Base-by-base conservation (phyloP, 2,888 invertebrate species). In the Mythimna ferrago region DNA sequence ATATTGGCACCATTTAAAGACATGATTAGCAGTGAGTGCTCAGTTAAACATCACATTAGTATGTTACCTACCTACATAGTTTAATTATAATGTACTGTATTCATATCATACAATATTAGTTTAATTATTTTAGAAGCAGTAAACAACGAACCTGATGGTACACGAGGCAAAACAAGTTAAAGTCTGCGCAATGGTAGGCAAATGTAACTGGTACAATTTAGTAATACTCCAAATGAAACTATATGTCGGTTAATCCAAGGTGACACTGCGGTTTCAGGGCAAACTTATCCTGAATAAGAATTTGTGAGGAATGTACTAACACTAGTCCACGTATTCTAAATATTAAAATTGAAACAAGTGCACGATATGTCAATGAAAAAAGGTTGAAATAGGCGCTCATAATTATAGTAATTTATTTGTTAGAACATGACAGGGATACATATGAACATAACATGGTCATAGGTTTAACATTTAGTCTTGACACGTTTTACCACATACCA, bases 1-100 rank as follows among this genome's bases (percentile, higher is more conserved):
- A 71, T 32, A 61, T 71, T 67, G 48, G 48, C 57, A 66, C 69
- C 51, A 70, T 80, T 80, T 66, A 69, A 69, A 74, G 57, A 66
- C 57, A 54, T 54, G 32, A 78, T 69, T 69, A 69, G 54, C 63
- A n/a, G 53, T 66, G 38, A 57, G 63, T 66, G 10, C 26, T 26
- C 41, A 53, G 51, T 71, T 71, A 76, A 71, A 72, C 38, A 79
- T 79, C 38, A 57, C 51, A 76, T 67, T 63, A 73, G 10, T 62
- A 32, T 32, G 32, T 32, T 32, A 56, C 21, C 11, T 32, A 44
- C 35, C 21, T 62, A 35, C 41, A 56, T 32, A 35, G 14, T 35
- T 64, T 77, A 65, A 57, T 70, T 61, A 51, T 56, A 70, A 60
- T 19, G 14, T 19, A 6, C 32, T 44, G 14, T 56, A 62, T 48